Conservation (phyloP, 2,113 vertebrate species). For the Callipepla squamata region DNA sequence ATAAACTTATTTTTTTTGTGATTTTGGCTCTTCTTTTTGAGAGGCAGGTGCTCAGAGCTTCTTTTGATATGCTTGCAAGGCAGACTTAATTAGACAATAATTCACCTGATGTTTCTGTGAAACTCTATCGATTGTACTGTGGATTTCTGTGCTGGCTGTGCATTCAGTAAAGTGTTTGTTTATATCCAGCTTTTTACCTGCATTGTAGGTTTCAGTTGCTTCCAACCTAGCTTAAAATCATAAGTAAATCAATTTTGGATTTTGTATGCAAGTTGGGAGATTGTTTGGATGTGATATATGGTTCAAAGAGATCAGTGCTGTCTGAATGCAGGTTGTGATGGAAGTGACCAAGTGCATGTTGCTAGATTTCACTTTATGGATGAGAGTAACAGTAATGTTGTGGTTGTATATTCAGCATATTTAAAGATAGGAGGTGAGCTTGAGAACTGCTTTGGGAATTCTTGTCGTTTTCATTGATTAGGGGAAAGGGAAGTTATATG, state of each 20-base stretch:
- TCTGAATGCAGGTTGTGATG: not conserved
- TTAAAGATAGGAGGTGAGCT: not conserved
- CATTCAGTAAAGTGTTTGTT: not conserved
- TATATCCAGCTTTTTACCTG: not conserved
- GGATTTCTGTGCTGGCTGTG: not conserved
- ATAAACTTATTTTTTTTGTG: not conserved
- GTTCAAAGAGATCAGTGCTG: not conserved
- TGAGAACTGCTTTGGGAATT: not conserved
- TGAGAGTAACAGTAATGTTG: not conserved
- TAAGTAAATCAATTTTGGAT: not conserved
- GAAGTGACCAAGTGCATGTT: not conserved
- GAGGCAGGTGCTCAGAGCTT: not conserved
- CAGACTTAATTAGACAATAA: not conserved
- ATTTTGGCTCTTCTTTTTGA: not conserved
- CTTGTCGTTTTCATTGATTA: not conserved
- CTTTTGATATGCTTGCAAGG: not conserved
- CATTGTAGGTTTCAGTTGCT: not conserved
- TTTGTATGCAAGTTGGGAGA: not conserved
- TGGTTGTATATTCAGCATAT: not conserved
- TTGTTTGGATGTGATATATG: not conserved
- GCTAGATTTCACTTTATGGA: not conserved
- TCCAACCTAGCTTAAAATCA: not conserved
- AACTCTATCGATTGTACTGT: not conserved
- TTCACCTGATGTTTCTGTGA: not conserved
- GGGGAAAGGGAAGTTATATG: not conserved